Base-by-base conservation (phyloP, 2,113 vertebrate genomes). In the Microcebus ravelobensis region DNA sequence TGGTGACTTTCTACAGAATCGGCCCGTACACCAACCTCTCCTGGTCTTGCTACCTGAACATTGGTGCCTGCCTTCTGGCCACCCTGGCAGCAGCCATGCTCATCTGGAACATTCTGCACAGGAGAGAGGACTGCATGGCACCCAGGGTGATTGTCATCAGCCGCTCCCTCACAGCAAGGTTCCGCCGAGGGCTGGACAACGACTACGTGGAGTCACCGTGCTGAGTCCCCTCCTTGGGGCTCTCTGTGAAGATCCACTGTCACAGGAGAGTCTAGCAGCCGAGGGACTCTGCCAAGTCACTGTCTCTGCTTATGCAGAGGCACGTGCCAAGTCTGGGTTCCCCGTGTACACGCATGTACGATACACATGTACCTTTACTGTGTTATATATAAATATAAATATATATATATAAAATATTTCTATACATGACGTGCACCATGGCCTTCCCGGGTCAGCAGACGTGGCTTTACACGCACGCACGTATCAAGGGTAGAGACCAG, bases 171-270 rank as follows among this genome's bases (percentile, higher is more conserved):
- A 98, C 98, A 0, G 99, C 99, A 0, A 98, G 99, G 85, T 99
- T 99, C 84, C 99, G 99, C 82, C 99, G 99, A 0, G 99, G 99
- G 31, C 97, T 99, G 27, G 99, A 99, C 74, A 99, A 99, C 0
- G 99, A 99, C 98, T 99, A 99, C 0, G 99, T 99, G 42, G 99
- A 99, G 98, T 99, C 99, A 0, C 99, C 99, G 0, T 99, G 99
- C 98, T 99, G 99, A 99, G 92, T 73, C 9, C 29, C 34, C 74
- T 70, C 77, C 96, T 68, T 17, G 13, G 68, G 63, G 88, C 82
- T 79, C 27, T 36, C 93, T 95, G 90, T 87, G 95, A 97, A 97
- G 59, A 83, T 29, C 81, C 42, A 77, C 76, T 95, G 4, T 96
- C 89, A 98, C 91, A 95, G 97, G 97, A 98, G 93, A 92, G 21